Percentiles rank a stretch among this genome's conserved stretches.
These are phyloP conservation scores for Apostichopus californicus DNA, from an alignment of 35 echinoderm and acorn worm genomes.

Conservation along the genomic window DNA sequence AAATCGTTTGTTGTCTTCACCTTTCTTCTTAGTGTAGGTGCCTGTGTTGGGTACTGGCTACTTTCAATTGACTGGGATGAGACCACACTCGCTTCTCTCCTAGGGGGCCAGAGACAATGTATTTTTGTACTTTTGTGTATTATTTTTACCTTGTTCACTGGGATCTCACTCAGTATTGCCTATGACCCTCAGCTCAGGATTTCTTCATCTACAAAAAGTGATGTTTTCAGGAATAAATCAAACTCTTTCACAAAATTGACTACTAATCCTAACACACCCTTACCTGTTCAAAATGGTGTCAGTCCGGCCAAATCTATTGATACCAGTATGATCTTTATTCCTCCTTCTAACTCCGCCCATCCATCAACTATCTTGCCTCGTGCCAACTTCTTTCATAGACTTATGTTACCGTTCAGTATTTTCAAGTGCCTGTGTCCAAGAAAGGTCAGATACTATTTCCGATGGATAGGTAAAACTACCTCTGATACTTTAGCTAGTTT, in stretches of 20 bases:
- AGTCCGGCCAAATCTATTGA: background rate
- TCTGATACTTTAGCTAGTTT: constrained; percentile 39
- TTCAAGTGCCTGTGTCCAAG: constrained; percentile 36
- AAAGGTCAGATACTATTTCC: background rate
- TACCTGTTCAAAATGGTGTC: background rate
- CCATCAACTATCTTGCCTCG: background rate
- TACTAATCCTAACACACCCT: background rate
- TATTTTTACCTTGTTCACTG: constrained; percentile 44
- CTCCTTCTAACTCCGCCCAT: too few species aligned
- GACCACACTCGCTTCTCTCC: constrained; percentile 35
- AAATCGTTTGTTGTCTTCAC: constrained; percentile 79
- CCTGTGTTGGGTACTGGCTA: constrained; percentile 82
- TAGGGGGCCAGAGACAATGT: constrained; percentile 72
- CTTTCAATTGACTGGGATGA: constrained; percentile 77
- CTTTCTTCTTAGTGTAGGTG: constrained; percentile 84
- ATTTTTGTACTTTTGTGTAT: constrained; percentile 75
- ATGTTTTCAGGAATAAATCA: background rate
- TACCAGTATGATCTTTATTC: background rate
- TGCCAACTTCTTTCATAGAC: background rate
- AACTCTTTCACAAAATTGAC: background rate
- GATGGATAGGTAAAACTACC: background rate
- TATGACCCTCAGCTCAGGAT: constrained; percentile 67
- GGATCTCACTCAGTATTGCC: constrained; percentile 62
- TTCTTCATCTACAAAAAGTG: background rate
- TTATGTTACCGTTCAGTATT: background rate